These are phyloP conservation scores for Torymus texanus DNA, from an alignment of 2,888 invertebrate species.

Conservation along the genomic window DNA sequence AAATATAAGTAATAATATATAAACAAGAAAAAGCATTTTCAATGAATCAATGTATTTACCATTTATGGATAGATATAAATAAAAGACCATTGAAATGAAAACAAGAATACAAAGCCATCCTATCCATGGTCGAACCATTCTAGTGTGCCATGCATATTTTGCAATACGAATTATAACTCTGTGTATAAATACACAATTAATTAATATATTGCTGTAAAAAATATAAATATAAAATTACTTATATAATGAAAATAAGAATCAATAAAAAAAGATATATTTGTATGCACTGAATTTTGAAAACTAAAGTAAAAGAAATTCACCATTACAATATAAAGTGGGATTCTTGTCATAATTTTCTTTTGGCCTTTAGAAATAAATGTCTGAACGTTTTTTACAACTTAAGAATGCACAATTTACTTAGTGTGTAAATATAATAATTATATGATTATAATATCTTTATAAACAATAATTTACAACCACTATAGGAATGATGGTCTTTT, in stretches of 20 bases:
- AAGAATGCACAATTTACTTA: background rate
- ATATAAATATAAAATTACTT: conserved; percentile 8
- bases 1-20: background rate
- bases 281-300: background rate
- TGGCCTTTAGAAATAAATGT: background rate
- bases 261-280: background rate
- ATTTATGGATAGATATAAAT: conserved; percentile 68
- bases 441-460: conserved; percentile 26
- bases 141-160: conserved; percentile 67
- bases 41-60: conserved; percentile 62
- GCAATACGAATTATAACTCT: conserved; percentile 60
- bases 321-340: background rate
- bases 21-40: conserved; percentile 10
- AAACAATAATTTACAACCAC: conserved; percentile 22
- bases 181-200: background rate
- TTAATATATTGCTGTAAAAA: conserved; percentile 11
- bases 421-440: conserved; percentile 8
- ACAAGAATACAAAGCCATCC: conserved; percentile 66
- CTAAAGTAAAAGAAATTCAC: conserved; percentile 9
- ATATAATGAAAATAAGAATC: conserved; percentile 6
- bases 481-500: too few relatives aligned
- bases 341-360: conserved; percentile 20
- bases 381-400: background rate
- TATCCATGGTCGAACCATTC: conserved; percentile 72
- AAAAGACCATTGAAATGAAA: conserved; percentile 64